Evolutionary conservation across 1,140 invertebrate species (phyloP).

Genomic region (Bombus breviceps): DNA sequence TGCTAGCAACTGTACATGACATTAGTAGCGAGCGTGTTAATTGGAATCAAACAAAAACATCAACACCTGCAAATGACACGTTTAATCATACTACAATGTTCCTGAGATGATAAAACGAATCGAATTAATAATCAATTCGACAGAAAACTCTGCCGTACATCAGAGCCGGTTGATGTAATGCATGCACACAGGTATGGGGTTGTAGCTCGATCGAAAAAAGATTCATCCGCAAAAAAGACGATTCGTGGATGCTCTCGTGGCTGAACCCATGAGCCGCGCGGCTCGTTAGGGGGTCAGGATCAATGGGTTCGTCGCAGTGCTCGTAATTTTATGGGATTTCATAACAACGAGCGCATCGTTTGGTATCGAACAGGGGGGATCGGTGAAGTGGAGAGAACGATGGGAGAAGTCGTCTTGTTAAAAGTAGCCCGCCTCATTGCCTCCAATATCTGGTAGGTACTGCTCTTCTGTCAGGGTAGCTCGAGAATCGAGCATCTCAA

Average conservation of each 20-base stretch:
- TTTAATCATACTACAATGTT: neutral
- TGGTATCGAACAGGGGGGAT: conserved; percentile 65
- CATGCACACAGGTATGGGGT: too few relatives aligned
- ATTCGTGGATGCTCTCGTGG: conserved; percentile 60
- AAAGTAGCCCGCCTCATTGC: conserved; percentile 76
- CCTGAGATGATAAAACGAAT: neutral
- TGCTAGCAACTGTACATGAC: neutral
- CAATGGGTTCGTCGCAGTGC: conserved; percentile 72
- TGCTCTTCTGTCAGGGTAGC: conserved; percentile 71
- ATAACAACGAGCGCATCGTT: conserved; percentile 68
- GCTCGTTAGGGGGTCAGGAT: conserved; percentile 73
- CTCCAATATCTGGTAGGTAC: conserved; percentile 76
- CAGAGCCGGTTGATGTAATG: too few relatives aligned
- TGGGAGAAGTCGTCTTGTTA: conserved; percentile 74
- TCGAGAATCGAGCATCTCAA: conserved; percentile 73
- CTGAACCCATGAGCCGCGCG: conserved; percentile 22
- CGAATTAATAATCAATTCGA: neutral
- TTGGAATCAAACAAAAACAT: neutral
- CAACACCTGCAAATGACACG: neutral
- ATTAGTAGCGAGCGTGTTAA: neutral
- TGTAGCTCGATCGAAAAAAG: conserved; percentile 32
- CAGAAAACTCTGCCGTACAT: neutral
- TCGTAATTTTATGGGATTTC: conserved; percentile 76
- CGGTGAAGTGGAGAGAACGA: conserved; percentile 64
- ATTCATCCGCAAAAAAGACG: conserved; percentile 64